Conservation (phyloP, 2,797 vertebrate species). For the Hippoglossus hippoglossus region DNA sequence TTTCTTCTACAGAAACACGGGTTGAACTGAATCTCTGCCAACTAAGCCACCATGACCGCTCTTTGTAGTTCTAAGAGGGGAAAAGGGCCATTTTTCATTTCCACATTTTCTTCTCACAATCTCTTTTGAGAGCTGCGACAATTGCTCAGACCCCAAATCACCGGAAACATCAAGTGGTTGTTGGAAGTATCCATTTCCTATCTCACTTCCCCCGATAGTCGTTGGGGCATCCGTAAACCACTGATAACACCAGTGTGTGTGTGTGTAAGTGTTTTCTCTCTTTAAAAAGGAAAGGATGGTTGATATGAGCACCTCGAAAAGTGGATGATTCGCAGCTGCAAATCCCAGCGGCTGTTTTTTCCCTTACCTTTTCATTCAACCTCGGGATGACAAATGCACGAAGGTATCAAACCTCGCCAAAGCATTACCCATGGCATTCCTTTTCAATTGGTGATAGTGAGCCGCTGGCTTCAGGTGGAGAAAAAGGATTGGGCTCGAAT, state of each 20-base stretch:
- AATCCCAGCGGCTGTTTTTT: slow-evolving; percentile 42
- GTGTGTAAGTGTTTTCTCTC: slow-evolving; percentile 30
- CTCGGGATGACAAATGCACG: slow-evolving; percentile 60
- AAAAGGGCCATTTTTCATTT: slow-evolving; percentile 20
- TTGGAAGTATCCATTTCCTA: slow-evolving; percentile 89
- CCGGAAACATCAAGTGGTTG: slow-evolving; percentile 89
- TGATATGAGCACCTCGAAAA: slow-evolving; percentile 40
- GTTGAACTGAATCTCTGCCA: not conserved
- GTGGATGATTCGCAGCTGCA: slow-evolving; percentile 39
- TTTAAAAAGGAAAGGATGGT: slow-evolving; percentile 64
- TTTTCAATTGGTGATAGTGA: slow-evolving; percentile 56
- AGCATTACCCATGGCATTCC: slow-evolving; percentile 50
- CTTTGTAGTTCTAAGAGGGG: slow-evolving; percentile 32
- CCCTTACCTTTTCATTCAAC: slow-evolving; percentile 50
- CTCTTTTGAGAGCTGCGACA: slow-evolving; percentile 57
- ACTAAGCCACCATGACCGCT: slow-evolving; percentile 26
- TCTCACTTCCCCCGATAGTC: slow-evolving; percentile 79
- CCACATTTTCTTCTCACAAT: slow-evolving; percentile 34
- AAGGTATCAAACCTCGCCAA: slow-evolving; percentile 57
- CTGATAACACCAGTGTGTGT: slow-evolving; percentile 58
- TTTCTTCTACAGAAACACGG: not conserved
- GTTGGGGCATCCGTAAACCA: slow-evolving; percentile 66
- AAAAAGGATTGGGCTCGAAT: slow-evolving; percentile 35
- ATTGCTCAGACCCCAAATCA: slow-evolving; percentile 66
- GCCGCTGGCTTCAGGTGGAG: slow-evolving; percentile 29